These are phyloP conservation scores for Virgularia gustaviana DNA, from an alignment of 92 coral and sea anemone genomes.

Conservation along the genomic window DNA sequence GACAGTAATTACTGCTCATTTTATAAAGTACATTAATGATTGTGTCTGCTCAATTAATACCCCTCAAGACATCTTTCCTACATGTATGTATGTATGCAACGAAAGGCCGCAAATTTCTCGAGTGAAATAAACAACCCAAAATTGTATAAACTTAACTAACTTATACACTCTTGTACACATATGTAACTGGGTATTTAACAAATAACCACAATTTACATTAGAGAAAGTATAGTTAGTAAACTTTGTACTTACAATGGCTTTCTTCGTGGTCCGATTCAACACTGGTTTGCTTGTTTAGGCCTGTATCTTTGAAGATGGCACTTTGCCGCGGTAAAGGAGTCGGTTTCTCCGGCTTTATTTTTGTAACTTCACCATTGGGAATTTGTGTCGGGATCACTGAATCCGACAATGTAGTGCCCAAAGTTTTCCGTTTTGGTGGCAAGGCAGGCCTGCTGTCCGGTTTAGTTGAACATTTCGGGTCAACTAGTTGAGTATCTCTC, in stretches of 20 bases:
- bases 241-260: neutral
- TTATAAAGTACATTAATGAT: too few species aligned
- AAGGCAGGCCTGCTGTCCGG: slow-evolving; percentile 16
- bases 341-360: neutral
- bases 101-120: too few species aligned
- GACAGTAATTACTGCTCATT: too few species aligned
- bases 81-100: too few species aligned
- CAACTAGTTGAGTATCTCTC: too few species aligned
- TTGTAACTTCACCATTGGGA: neutral
- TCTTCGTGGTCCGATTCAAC: slow-evolving; percentile 20
- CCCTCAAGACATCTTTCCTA: too few species aligned
- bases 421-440: slow-evolving; percentile 1
- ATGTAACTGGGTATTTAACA: too few species aligned
- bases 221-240: neutral
- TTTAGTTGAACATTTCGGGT: too few species aligned
- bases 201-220: neutral
- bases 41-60: too few species aligned
- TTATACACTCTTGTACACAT: too few species aligned
- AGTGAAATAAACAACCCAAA: too few species aligned
- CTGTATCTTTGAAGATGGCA: neutral
- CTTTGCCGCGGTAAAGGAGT: slow-evolving; percentile 14
- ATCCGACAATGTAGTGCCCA: slow-evolving; percentile 3
- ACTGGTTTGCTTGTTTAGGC: neutral
- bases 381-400: neutral
- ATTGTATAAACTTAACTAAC: too few species aligned